phyloP scores from a whole-genome alignment of 2,888 invertebrate genomes.

The Melinaea marsaeus region DNA sequence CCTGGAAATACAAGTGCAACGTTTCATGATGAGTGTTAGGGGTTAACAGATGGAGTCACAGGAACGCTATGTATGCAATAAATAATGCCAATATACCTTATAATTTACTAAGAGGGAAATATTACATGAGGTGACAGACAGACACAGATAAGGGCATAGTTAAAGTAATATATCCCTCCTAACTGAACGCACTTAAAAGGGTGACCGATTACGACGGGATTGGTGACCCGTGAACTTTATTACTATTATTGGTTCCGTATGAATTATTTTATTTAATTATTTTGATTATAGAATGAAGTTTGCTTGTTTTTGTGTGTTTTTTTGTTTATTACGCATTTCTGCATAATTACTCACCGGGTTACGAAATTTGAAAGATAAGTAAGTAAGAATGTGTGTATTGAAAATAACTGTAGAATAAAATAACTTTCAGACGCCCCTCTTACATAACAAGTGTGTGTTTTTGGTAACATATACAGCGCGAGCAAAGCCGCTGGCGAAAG shows the following conservation, averaged over 20 bases:
- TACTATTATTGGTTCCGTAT: slow-evolving; percentile 18
- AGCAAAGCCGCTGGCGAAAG: too few relatives aligned
- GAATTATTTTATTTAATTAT: not conserved
- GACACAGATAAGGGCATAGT: slow-evolving; percentile 38
- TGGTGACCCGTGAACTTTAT: slow-evolving; percentile 7
- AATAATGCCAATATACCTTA: slow-evolving; percentile 6
- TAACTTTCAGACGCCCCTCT: too few relatives aligned
- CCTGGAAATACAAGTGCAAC: too few relatives aligned
- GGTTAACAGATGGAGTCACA: too few relatives aligned
- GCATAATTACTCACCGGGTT: not conserved
- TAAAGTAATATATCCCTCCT: slow-evolving; percentile 25
- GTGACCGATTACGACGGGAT: slow-evolving; percentile 36
- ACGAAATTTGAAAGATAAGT: not conserved
- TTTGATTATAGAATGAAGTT: not conserved
- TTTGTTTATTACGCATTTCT: not conserved
- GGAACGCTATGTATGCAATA: too few relatives aligned
- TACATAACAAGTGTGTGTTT: too few relatives aligned
- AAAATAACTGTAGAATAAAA: too few relatives aligned
- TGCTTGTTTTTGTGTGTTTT: not conserved
- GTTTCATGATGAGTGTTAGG: too few relatives aligned
- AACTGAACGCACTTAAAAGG: slow-evolving; percentile 31
- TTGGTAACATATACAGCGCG: too few relatives aligned
- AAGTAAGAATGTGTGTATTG: too few relatives aligned
- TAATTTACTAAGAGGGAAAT: too few relatives aligned
- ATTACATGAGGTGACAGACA: slow-evolving; percentile 32